Base-by-base conservation (phyloP, 2,888 invertebrate genomes). In the Torymus tubicola region DNA sequence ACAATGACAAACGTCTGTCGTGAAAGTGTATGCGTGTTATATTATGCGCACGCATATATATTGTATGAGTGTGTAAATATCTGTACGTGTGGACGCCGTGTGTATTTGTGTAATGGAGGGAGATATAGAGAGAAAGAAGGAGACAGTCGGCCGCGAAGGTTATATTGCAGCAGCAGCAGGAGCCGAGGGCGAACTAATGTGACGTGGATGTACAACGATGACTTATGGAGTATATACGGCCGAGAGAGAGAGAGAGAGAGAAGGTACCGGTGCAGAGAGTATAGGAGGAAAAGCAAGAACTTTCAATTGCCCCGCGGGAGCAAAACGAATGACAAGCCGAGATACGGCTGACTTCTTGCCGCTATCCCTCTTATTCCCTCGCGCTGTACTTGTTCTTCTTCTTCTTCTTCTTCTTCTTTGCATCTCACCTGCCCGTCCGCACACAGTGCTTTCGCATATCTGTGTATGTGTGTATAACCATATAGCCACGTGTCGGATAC, bases 181-280 rank as follows among this genome's bases (percentile, higher is more conserved):
- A 73, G 21, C 76, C 55, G 50, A 50, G 53, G 65, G 70, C 52
- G 21, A 81, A 68, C 69, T 79, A 78, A 82, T 82, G 76, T 63
- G 78, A 65, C 74, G 71, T 67, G 68, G 82, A 82, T 84, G 78
- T 69, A 58, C 80, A 78, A 57, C 42, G 42, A 80, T 84, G 82
- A 84, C 70, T 84, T 82, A 83, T 80, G 81, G 67, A 71, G 61
- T 75, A n/a, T n/a, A n/a, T n/a, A 70, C 31, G 31, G 18, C 16
- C 64, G 55, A 69, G 31, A 52, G 67, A 58, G 24, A 13, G 14
- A 60, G 24, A 53, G 50, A 53, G 11, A 31, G 21, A 10, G 21
- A 12, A 31, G 52, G 21, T 42, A 21, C 14, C 18, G 24, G 55
- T 52, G 8, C 18, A 65, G 52, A 13, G 42, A 3, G n/a, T 42